Evolutionary conservation across 1,140 invertebrate species (phyloP).

Genomic region (Drosophila elegans): DNA sequence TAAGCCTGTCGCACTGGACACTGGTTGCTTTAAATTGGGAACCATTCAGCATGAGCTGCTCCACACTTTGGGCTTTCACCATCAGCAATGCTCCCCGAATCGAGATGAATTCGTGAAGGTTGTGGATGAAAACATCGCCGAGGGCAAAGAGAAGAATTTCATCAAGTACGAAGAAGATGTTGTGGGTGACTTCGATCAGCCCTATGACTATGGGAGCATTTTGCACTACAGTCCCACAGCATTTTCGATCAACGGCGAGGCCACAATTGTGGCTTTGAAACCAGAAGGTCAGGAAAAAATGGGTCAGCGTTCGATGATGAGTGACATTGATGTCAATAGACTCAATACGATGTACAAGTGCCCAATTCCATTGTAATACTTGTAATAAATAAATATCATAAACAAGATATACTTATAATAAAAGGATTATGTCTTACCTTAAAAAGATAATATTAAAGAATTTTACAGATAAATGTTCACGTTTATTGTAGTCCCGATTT

Average conservation of each 20-base stretch:
- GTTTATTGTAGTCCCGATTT: background rate
- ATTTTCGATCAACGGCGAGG: conserved; percentile 89
- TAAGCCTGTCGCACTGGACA: conserved; percentile 51
- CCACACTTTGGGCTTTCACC: conserved; percentile 89
- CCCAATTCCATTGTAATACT: conserved; percentile 43
- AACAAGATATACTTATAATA: background rate
- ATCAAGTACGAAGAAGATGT: conserved; percentile 85
- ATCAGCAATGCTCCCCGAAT: conserved; percentile 90
- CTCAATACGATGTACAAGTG: conserved; percentile 86
- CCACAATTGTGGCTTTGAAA: conserved; percentile 87
- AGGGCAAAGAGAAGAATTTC: conserved; percentile 86
- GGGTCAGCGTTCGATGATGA: conserved; percentile 86
- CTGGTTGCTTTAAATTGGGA: conserved; percentile 80
- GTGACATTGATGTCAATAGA: conserved; percentile 85
- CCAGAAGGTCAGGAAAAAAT: conserved; percentile 67
- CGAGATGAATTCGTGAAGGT: conserved; percentile 89
- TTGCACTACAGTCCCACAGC: conserved; percentile 89
- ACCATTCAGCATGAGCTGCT: conserved; percentile 89
- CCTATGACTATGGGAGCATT: conserved; percentile 89
- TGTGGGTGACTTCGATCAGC: conserved; percentile 84
- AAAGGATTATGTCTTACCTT: too few species aligned
- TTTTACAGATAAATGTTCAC: background rate
- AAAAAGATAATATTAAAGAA: too few species aligned
- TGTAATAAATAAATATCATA: conserved; percentile 2
- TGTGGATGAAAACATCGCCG: conserved; percentile 89